Conservation (phyloP, 2,113 vertebrate genomes). For the Pangasianodon hypophthalmus region DNA sequence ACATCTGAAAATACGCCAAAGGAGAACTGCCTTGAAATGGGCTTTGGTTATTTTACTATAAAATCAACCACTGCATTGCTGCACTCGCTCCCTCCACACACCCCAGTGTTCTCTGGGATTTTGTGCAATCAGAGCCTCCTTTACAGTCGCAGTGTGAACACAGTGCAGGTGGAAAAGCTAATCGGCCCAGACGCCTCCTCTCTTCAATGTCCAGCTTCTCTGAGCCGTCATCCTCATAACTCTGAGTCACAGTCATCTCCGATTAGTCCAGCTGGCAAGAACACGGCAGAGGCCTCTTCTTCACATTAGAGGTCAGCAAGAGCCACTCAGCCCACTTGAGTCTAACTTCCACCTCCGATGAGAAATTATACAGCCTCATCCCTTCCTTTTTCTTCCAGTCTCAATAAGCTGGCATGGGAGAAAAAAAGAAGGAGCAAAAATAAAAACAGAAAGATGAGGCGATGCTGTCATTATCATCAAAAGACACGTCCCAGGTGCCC, state of each 20-base stretch:
- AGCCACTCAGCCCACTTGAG: slow-evolving; percentile 20
- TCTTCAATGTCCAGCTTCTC: slow-evolving; percentile 7
- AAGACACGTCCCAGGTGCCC: slow-evolving; percentile 54
- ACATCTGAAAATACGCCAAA: not conserved
- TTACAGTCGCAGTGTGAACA: slow-evolving; percentile 16
- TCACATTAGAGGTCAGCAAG: not conserved
- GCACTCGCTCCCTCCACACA: not conserved
- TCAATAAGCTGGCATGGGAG: slow-evolving; percentile 43
- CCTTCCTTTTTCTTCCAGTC: not conserved
- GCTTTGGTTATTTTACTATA: not conserved
- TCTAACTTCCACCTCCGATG: slow-evolving; percentile 7
- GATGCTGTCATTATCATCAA: slow-evolving; percentile 55
- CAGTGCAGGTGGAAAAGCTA: not conserved
- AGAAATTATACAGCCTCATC: slow-evolving; percentile 42
- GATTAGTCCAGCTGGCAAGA: slow-evolving; percentile 35
- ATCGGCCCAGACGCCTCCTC: slow-evolving; percentile 3
- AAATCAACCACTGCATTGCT: not conserved
- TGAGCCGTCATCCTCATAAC: slow-evolving; percentile 42
- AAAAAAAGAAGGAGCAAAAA: slow-evolving; percentile 10
- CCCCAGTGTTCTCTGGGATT: not conserved
- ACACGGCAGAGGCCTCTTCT: slow-evolving; percentile 1
- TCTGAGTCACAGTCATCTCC: slow-evolving; percentile 33
- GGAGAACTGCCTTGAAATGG: not conserved
- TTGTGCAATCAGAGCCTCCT: slow-evolving; percentile 1
- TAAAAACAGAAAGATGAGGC: slow-evolving; percentile 27